phyloP scores from a whole-genome alignment of 2,888 invertebrate genomes.

The Heliconius sara region DNA sequence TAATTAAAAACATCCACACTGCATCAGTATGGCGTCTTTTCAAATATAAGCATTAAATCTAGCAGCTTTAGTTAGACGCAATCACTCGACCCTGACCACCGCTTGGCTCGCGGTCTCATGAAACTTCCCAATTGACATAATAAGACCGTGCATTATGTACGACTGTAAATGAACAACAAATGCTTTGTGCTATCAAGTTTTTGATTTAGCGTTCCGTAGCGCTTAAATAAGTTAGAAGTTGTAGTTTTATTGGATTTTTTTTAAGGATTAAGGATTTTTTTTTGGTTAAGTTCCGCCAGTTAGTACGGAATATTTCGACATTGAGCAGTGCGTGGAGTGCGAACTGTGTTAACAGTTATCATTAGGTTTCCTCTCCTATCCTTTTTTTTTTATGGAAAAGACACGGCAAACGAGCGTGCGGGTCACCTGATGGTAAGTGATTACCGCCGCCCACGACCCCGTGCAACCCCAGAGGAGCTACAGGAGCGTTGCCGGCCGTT shows the following conservation, averaged over 20 bases:
- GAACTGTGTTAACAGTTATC: not conserved
- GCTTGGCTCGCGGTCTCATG: conserved; percentile 10
- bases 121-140: conserved; percentile 28
- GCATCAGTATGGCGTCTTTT: conserved; percentile 10
- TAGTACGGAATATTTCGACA: not conserved
- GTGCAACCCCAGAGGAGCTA: too few relatives aligned
- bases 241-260: too few relatives aligned
- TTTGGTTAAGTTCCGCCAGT: not conserved
- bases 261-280: too few relatives aligned
- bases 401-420: too few relatives aligned
- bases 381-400: too few relatives aligned
- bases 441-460: too few relatives aligned
- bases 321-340: too few relatives aligned
- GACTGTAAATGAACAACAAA: conserved; percentile 6
- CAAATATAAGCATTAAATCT: not conserved
- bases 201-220: not conserved
- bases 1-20: not conserved
- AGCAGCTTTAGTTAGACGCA: not conserved
- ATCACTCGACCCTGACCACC: conserved; percentile 31
- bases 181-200: conserved; percentile 13
- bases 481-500: too few relatives aligned
- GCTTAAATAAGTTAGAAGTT: too few relatives aligned
- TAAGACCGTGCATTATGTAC: conserved; percentile 21
- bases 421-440: too few relatives aligned
- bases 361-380: not conserved